These are phyloP conservation scores for Oedothorax gibbosus DNA, from an alignment of 1,140 invertebrate genomes.

Conservation along the genomic window DNA sequence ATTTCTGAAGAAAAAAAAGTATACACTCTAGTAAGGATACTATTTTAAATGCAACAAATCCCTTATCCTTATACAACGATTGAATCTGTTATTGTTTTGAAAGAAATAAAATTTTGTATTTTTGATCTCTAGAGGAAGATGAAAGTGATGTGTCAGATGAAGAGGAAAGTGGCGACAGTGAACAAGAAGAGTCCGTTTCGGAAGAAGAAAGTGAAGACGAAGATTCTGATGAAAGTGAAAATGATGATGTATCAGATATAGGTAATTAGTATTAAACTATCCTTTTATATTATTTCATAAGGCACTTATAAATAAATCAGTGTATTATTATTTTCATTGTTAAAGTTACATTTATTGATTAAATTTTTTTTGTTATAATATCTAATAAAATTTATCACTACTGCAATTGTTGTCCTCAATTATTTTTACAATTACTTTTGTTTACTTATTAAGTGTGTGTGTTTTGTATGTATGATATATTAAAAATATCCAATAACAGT, in stretches of 20 bases:
- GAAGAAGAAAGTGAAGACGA: not conserved
- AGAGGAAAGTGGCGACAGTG: constrained; percentile 16
- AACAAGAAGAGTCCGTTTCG: not conserved
- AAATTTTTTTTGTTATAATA: not conserved
- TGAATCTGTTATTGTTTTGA: too few relatives aligned
- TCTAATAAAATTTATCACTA: not conserved
- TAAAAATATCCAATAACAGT: too few relatives aligned
- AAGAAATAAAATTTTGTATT: too few relatives aligned
- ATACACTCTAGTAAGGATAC: too few relatives aligned
- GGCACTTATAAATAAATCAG: not conserved
- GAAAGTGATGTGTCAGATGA: not conserved
- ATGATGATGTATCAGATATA: not conserved
- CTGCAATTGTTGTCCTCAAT: too few relatives aligned
- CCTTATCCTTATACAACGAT: too few relatives aligned
- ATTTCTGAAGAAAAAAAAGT: too few relatives aligned
- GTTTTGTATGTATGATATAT: too few relatives aligned
- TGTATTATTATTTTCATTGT: not conserved
- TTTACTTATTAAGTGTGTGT: too few relatives aligned
- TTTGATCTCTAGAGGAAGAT: too few relatives aligned
- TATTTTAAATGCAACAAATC: too few relatives aligned
- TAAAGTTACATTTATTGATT: not conserved
- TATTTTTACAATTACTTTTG: too few relatives aligned
- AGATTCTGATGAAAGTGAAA: not conserved
- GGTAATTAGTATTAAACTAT: not conserved
- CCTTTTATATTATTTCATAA: not conserved